phyloP scores from a whole-genome alignment of 2,797 vertebrate genomes.

The Acridotheres tristis region DNA sequence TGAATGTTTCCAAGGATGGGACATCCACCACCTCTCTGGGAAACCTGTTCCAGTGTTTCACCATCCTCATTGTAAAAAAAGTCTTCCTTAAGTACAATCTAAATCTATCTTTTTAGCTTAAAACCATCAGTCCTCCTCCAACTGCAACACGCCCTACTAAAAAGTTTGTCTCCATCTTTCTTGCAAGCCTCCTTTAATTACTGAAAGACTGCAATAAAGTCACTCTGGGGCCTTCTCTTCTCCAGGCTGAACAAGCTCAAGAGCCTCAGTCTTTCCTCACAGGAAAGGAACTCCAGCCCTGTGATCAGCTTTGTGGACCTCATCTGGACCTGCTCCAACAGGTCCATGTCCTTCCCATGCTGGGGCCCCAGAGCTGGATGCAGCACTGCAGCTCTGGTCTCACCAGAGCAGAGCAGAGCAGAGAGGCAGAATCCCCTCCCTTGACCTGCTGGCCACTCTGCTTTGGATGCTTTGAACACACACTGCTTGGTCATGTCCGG shows the following conservation, averaged over 20 bases:
- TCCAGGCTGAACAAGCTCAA: background rate
- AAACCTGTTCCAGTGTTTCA: background rate
- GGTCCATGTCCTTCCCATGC: background rate
- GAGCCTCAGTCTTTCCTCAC: background rate
- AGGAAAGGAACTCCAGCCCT: background rate
- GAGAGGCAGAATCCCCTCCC: background rate
- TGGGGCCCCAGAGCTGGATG: background rate
- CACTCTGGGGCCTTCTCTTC: background rate
- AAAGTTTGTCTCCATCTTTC: background rate
- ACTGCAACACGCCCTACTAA: background rate
- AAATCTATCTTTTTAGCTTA: background rate
- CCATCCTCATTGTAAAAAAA: background rate
- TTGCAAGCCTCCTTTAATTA: background rate
- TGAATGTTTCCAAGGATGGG: background rate
- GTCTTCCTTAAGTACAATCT: background rate
- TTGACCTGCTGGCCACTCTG: background rate
- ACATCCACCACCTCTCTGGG: background rate
- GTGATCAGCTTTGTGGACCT: background rate
- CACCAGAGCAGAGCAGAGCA: background rate
- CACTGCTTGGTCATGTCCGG: rapidly evolving
- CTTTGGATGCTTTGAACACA: background rate
- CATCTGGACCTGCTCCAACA: background rate
- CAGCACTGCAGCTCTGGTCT: background rate
- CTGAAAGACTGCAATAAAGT: background rate
- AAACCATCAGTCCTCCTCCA: background rate